Conservation (phyloP, 2,113 vertebrate genomes). For the Forbesichthys papilliferus region DNA sequence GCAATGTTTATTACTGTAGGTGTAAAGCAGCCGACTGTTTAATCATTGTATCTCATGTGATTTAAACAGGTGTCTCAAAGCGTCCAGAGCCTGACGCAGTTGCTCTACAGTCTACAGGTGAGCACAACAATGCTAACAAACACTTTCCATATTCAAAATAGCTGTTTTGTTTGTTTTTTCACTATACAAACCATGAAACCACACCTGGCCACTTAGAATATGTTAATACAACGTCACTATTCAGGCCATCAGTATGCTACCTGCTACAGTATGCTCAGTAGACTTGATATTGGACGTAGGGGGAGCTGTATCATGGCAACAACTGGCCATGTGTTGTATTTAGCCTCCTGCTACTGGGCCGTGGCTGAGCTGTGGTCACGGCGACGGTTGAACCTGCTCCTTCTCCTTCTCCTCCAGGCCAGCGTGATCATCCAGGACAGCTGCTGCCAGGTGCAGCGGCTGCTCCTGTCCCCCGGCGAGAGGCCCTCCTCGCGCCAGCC, state of each 20-base stretch:
- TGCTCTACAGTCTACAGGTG: slow-evolving; percentile 95
- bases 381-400: neutral
- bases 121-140: slow-evolving; percentile 39
- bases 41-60: slow-evolving; percentile 7
- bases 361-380: neutral
- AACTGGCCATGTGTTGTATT: slow-evolving; percentile 30
- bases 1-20: neutral
- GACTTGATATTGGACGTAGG: neutral
- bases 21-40: neutral
- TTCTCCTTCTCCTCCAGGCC: slow-evolving; percentile 72
- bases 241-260: too few relatives aligned
- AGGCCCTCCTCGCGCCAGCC: slow-evolving; percentile 56
- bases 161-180: neutral
- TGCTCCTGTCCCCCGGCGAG: slow-evolving; percentile 80
- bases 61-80: slow-evolving; percentile 83
- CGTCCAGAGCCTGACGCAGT: slow-evolving; percentile 88
- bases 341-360: slow-evolving; percentile 13
- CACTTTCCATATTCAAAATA: slow-evolving; percentile 61
- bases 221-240: too few relatives aligned
- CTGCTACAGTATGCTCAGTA: too few relatives aligned
- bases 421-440: slow-evolving; percentile 89
- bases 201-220: neutral
- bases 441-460: slow-evolving; percentile 83
- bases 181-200: slow-evolving; percentile 3
- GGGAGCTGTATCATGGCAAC: too few relatives aligned